Evolutionary conservation across 2,888 invertebrate species (phyloP), one percentile per base, ranked within the genome.

Genomic region (Orthosia gothica): DNA sequence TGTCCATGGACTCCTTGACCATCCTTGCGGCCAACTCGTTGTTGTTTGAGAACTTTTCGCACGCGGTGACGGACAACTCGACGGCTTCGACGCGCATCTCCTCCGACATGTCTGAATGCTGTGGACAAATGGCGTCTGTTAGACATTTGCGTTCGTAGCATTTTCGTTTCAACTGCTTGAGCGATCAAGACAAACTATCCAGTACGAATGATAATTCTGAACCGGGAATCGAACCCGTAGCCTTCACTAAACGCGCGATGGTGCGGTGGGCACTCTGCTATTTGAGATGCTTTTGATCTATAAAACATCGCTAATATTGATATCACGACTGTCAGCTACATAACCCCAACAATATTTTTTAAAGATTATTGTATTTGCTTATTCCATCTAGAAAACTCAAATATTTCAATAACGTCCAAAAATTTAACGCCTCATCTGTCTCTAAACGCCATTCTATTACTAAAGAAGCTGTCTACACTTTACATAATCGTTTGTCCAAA

Each of bases 1-100:
- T 99, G 95, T 99, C 99, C 98, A 99, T 98, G 62, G 98, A 97
- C 89, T 99, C 99, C 95, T 99, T 99, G 71, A 99, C 99, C 97
- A 98, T 98, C 87, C 97, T 98, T n/a, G 99, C 99, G 0, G 99
- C 99, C 85, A 97, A 97, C 97, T 99, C 97, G 89, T 99, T 99
- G 95, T 99, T 99, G 12, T 97, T 95, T 0, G 98, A 96, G 94
- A 97, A 98, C 95, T 99, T 99, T 95, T 99, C 99, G 92, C 99
- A 99, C 0, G 99, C 99, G 5, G 99, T 99, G 69, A 99, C 98
- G 82, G 98, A 98, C 84, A 99, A 94, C 93, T 99, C 99, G 95
- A 99, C 97, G 0, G 98, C 98, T 95, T 99, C 99, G 49, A 97
- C 97, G 88, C 98, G 98, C 98, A 99, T 98, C 94, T 99, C 99